These are phyloP conservation scores for Rosalia funebris DNA, from an alignment of 2,888 invertebrate species.

Conservation along the genomic window DNA sequence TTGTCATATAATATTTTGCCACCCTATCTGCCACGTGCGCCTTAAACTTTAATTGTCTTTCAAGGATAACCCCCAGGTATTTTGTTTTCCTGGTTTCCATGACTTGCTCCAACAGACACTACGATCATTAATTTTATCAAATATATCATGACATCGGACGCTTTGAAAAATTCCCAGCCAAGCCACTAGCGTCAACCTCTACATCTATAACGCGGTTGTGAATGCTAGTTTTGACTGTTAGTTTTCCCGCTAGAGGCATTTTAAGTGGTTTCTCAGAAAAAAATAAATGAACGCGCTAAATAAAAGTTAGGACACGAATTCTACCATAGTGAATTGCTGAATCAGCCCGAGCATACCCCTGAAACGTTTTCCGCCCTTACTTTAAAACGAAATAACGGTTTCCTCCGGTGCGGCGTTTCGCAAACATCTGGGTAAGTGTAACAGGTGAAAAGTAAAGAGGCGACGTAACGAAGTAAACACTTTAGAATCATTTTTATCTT, in stretches of 20 bases:
- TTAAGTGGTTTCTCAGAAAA: constrained; percentile 20
- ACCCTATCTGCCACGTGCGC: too few species aligned
- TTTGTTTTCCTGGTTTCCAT: too few species aligned
- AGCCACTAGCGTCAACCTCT: background rate
- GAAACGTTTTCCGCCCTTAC: constrained; percentile 2
- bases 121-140: too few species aligned
- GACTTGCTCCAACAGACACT: too few species aligned
- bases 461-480: constrained; percentile 39
- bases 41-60: too few species aligned
- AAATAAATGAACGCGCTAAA: constrained; percentile 20
- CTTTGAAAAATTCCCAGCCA: too few species aligned
- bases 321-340: constrained; percentile 21
- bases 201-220: background rate
- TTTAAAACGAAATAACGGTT: constrained; percentile 24
- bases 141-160: too few species aligned
- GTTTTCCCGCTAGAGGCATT: background rate
- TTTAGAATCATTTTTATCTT: constrained; percentile 39
- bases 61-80: too few species aligned
- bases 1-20: too few species aligned
- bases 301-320: constrained; percentile 1
- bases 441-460: constrained; percentile 41
- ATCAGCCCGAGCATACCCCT: constrained; percentile 2
- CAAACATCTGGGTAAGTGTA: constrained; percentile 37
- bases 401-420: constrained; percentile 17
- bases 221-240: background rate